Base-by-base conservation (phyloP, 2,113 vertebrate species). In the Brachionichthys hirsutus region DNA sequence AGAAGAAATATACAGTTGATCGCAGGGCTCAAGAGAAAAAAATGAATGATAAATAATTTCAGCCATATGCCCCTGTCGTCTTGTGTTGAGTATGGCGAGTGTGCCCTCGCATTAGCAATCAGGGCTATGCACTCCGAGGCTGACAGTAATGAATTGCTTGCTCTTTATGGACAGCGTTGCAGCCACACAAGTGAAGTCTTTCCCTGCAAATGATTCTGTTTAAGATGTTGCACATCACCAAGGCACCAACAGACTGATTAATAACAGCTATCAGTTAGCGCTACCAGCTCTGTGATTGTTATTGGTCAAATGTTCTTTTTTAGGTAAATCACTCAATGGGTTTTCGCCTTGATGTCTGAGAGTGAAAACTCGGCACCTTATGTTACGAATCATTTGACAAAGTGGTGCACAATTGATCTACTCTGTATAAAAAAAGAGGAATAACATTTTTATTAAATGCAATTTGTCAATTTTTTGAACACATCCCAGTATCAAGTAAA, bases 71-170 rank as follows among this genome's bases (percentile, higher is more conserved):
- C 36, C 12, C 36, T 12, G 12, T 38, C 12, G 36, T 38, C 12
- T 3, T 10, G 36, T 38, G 36, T 38, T 38, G 20, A 40, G 42
- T 51, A 48, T 68, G 72, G 64, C 35, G 65, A 68, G 63, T 48
- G 67, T 18, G 57, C 67, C 67, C 40, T 65, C 67, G 38, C 68
- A 80, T 74, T 70, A 78, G 53, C 71, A 77, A 81, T 81, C 67
- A 75, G 62, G 53, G 15, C 73, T 12, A 41, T 67, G 75, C 75
- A 73, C 66, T 83, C 67, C 60, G 46, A 71, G 48, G 65, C 35
- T 62, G 80, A 83, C 73, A 67, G 73, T 80, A 81, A 83, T 81
- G 77, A 81, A 84, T 81, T 47, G 40, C 64, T 62, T 82, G 61
- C 59, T 82, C 62, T 85, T 84, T 80, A 80, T 66, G 62, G 75